Percentiles rank a stretch among this genome's conserved stretches.
Conservation (phyloP, 2,888 invertebrate species). For the Lasioglossum figueresi region DNA sequence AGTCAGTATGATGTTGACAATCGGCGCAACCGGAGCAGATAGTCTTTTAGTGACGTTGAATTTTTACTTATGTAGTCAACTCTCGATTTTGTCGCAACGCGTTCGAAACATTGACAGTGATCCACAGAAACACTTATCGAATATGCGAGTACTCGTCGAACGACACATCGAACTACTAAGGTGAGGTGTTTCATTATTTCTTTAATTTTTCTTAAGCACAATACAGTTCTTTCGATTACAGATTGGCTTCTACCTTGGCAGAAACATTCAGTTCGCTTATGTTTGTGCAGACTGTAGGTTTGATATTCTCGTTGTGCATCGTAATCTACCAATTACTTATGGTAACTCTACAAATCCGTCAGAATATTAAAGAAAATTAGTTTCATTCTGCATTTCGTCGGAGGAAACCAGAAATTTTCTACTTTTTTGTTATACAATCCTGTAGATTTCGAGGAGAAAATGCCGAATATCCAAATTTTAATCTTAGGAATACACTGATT, state of each 20-base stretch:
- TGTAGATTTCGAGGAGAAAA: no score
- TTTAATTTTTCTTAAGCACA: background rate
- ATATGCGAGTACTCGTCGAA: slow-evolving; percentile 56
- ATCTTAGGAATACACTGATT: no score
- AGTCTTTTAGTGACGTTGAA: slow-evolving; percentile 61
- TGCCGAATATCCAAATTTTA: no score
- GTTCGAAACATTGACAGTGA: slow-evolving; percentile 34
- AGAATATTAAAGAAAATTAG: background rate
- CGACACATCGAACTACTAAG: slow-evolving; percentile 60
- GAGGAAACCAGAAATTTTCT: no score
- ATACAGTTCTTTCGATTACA: slow-evolving; percentile 35
- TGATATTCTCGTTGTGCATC: slow-evolving; percentile 65
- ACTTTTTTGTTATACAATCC: no score
- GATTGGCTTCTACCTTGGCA: slow-evolving; percentile 54
- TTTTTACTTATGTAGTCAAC: slow-evolving; percentile 61
- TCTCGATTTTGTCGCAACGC: slow-evolving; percentile 55
- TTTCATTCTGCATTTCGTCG: no score
- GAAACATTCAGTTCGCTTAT: slow-evolving; percentile 61
- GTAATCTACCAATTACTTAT: slow-evolving; percentile 61
- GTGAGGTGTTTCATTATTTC: slow-evolving; percentile 37
- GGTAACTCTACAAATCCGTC: slow-evolving; percentile 45
- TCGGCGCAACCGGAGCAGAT: slow-evolving; percentile 62
- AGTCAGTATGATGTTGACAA: slow-evolving; percentile 48
- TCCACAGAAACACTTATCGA: slow-evolving; percentile 30
- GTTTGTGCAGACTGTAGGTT: slow-evolving; percentile 67